Evolutionary conservation across 35 echinoderm and acorn worm genomes (phyloP), one percentile per base, ranked within the genome.

Genomic region (Ophioderma brevispina): DNA sequence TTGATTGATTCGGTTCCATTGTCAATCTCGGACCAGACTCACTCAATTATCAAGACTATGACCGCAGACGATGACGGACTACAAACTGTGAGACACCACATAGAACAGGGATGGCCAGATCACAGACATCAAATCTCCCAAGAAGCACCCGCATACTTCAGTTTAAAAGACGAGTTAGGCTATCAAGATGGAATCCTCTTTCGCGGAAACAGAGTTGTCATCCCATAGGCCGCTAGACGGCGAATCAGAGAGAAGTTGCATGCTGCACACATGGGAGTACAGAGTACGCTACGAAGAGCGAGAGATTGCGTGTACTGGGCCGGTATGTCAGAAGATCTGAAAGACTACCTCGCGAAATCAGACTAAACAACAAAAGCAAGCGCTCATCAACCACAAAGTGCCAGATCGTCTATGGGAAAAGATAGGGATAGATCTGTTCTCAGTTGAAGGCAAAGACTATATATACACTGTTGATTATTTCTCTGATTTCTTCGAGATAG

Each of bases 251-350:
- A 37, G n/a, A 31, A 36, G 8, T 37, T 81, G n/a, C 79, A 81
- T 36, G 38, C 5, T 38, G 34, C 88, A 38, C 95, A 97, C 85
- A 23, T 38, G 13, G 87, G 84, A 64, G 43, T 94, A 11, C 76
- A 91, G 21, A 83, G 84, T 64, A 94, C 88, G 32, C 78, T 94
- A 85, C 39, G 49, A 21, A 38, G 94, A 10, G 91, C 95, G 15
- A 81, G 91, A 46, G 92, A 90, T 23, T 55, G 30, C 34, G 78
- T 92, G 21, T 96, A 85, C 75, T 97, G 95, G 92, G 84, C 84
- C 8, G 17, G 77, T 23, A 94, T 97, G 84, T 75, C 64, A 46
- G 88, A n/a, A n/a, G n/a, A n/a, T n/a, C n/a, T n/a, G n/a, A n/a
- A n/a, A n/a, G n/a, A n/a, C n/a, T n/a, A n/a, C 35, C 34, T 78